A percentile compares a stretch with the other conserved stretches of the same genome.
Conservation (phyloP, 1,140 invertebrate genomes). For the Uloborus diversus region DNA sequence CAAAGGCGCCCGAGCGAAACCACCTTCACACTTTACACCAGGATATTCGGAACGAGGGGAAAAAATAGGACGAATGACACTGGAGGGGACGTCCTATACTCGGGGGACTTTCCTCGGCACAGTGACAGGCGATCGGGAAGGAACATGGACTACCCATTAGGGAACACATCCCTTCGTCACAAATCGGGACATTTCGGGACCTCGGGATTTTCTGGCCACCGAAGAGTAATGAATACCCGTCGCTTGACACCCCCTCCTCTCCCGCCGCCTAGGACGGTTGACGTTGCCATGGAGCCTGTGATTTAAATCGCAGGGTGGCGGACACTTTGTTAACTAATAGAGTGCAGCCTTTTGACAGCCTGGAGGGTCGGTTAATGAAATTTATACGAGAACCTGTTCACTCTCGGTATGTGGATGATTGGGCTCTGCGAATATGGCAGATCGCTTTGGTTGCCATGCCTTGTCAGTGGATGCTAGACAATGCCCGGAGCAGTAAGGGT, state of each 20-base stretch:
- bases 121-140: constrained; percentile 13
- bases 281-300: constrained; percentile 18
- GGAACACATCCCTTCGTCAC: constrained; percentile 30
- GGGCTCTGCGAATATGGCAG: no score
- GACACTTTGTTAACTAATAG: constrained; percentile 37
- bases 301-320: constrained; percentile 24
- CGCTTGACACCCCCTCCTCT: neutral
- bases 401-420: no score
- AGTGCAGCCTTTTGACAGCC: constrained; percentile 30
- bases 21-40: no score
- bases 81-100: neutral
- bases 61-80: neutral
- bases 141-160: constrained; percentile 48
- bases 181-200: neutral
- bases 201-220: neutral
- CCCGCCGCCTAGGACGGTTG: neutral
- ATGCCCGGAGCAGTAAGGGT: no score
- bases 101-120: neutral
- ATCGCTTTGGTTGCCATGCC: no score
- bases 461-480: neutral
- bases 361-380: constrained; percentile 32
- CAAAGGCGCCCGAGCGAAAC: neutral
- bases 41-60: neutral
- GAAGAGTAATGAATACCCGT: constrained; percentile 44
- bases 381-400: no score